Percentiles rank a stretch among this genome's conserved stretches.
These are phyloP conservation scores for Pentalonia nigronervosa DNA, from an alignment of 1,140 invertebrate genomes.

Conservation along the genomic window DNA sequence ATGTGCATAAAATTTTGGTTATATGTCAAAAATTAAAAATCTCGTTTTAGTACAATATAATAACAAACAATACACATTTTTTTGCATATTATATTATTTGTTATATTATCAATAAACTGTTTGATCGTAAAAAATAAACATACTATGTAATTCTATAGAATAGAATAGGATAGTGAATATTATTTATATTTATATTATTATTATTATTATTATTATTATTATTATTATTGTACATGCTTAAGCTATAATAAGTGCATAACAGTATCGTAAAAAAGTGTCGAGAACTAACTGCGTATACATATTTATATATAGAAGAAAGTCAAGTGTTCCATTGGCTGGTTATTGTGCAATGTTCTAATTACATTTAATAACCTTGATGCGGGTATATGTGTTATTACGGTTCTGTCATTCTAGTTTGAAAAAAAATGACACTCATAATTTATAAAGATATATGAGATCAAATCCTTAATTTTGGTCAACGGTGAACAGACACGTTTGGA, in stretches of 20 bases:
- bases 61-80: neutral
- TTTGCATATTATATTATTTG: neutral
- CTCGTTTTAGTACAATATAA: neutral
- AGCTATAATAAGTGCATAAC: neutral
- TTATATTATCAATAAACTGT: neutral
- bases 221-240: neutral
- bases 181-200: neutral
- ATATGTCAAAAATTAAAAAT: neutral
- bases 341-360: constrained; percentile 33
- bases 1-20: neutral
- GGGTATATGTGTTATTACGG: neutral
- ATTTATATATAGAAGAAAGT: neutral
- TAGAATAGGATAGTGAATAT: neutral
- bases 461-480: neutral
- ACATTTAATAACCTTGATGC: constrained; percentile 2
- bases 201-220: too few relatives aligned
- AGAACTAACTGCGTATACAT: neutral
- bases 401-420: neutral
- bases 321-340: constrained; percentile 9
- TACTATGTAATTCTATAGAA: neutral
- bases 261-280: neutral
- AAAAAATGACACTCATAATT: neutral
- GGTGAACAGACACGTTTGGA: neutral
- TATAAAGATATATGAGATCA: neutral
- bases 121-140: neutral